phyloP scores from a whole-genome alignment of 2,797 vertebrate species.

The Artibeus jamaicensis region DNA sequence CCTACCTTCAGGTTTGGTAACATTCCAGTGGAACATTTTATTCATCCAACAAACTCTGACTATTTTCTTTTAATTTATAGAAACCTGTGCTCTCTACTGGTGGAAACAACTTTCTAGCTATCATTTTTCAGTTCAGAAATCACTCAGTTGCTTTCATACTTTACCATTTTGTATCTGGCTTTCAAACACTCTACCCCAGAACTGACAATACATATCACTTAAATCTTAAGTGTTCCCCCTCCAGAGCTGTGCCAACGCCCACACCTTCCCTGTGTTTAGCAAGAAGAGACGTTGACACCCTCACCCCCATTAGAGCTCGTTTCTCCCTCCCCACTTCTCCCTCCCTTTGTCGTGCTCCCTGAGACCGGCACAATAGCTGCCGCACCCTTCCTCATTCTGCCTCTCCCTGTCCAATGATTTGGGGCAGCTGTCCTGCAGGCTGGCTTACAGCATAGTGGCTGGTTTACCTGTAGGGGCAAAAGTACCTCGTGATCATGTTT shows the following conservation, averaged over 20 bases:
- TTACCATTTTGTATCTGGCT: not conserved
- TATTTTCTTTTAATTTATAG: not conserved
- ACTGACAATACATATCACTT: not conserved
- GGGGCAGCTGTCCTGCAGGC: not conserved
- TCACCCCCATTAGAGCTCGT: not conserved
- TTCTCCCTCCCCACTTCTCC: not conserved
- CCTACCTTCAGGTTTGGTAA: not conserved
- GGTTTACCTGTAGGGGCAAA: not conserved
- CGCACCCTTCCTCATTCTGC: not conserved
- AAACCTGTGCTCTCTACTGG: not conserved
- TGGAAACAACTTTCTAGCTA: not conserved
- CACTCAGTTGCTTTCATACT: not conserved
- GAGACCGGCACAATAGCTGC: not conserved
- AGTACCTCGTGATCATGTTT: not conserved
- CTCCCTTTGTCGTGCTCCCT: not conserved
- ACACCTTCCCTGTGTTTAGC: not conserved
- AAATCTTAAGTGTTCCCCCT: not conserved
- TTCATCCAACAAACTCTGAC: not conserved
- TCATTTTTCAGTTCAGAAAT: not conserved
- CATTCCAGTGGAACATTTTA: not conserved
- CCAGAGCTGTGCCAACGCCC: not conserved
- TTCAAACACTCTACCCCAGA: not conserved
- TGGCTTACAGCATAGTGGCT: not conserved
- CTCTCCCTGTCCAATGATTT: not conserved
- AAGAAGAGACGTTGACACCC: not conserved